Conservation (phyloP, 2,797 vertebrate species). For the Oryzias dopingdopingensis region DNA sequence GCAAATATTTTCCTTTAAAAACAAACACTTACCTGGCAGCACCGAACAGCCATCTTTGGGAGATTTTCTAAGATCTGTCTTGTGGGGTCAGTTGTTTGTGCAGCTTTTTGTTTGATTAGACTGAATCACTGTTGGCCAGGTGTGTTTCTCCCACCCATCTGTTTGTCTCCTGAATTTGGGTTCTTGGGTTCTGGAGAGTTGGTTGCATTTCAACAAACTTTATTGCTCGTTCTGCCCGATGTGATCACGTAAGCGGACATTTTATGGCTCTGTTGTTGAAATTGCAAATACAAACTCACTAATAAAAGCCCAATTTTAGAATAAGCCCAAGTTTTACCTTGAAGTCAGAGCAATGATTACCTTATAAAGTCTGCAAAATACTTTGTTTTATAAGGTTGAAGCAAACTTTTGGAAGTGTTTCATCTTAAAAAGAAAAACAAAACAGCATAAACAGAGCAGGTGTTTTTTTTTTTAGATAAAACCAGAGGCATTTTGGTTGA, state of each 20-base stretch:
- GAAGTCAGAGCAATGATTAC: background rate
- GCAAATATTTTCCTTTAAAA: constrained; percentile 1
- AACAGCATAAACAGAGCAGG: too few species aligned
- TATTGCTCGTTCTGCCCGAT: background rate
- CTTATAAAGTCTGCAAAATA: background rate
- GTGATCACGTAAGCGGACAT: too few species aligned
- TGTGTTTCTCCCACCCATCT: constrained; percentile 20
- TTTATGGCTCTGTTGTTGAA: too few species aligned
- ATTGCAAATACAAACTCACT: background rate
- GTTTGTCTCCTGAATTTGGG: constrained; percentile 39
- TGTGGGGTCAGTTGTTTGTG: constrained; percentile 18
- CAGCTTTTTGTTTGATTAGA: constrained; percentile 24
- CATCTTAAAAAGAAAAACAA: background rate
- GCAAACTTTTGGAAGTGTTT: background rate
- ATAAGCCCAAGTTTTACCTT: background rate
- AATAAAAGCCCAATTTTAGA: background rate
- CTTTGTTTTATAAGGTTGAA: background rate
- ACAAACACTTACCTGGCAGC: constrained; percentile 3
- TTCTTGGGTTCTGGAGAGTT: constrained; percentile 19
- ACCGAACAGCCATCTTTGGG: constrained; percentile 1
- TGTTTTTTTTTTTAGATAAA: too few species aligned
- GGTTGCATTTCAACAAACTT: constrained; percentile 18
- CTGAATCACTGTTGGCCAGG: constrained; percentile 20
- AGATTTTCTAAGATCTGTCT: constrained; percentile 9
- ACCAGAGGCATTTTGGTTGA: too few species aligned